Base-by-base conservation (phyloP, 2,888 invertebrate genomes). In the Antheraea yamamai region DNA sequence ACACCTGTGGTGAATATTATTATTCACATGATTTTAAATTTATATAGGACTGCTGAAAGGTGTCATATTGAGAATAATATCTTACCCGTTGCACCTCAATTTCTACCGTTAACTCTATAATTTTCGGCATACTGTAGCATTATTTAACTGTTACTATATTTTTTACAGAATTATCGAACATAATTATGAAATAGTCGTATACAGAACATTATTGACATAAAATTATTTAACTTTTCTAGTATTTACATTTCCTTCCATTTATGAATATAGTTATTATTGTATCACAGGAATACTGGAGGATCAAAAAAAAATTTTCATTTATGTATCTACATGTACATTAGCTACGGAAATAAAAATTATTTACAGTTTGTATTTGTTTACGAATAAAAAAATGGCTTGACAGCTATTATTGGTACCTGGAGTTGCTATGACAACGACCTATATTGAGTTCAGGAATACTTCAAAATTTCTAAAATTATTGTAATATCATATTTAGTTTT, bases 21-120 rank as follows among this genome's bases (percentile, higher is more conserved):
- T n/a, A n/a, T n/a, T n/a, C n/a, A n/a, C n/a, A n/a, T n/a, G n/a
- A n/a, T n/a, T n/a, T n/a, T n/a, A n/a, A n/a, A n/a, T n/a, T n/a
- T n/a, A n/a, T n/a, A n/a, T n/a, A n/a, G 20, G 6, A 55, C 16
- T 55, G 55, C 55, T 20, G 20, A 20, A 16, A 55, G 55, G 20
- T 3, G 20, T 18, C 0, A 16, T n/a, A n/a, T n/a, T n/a, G n/a
- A n/a, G n/a, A 55, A 55, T 35, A 39, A 6, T 51, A 51, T 88
- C 90, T 88, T 88, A 96, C 96, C 82, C 91, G 95, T 86, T 96
- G 95, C 64, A 96, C 84, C 81, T 95, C 93, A 75, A 96, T 87
- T 91, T 96, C 95, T 75, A 96, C 94, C 82, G 95, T 95, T 77
- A 96, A 90, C 84, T 95, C 94, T 79, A 96, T 95, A 77, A 93